These are phyloP conservation scores for Ptilodon capucinus DNA, from an alignment of 2,888 invertebrate species.

Conservation along the genomic window DNA sequence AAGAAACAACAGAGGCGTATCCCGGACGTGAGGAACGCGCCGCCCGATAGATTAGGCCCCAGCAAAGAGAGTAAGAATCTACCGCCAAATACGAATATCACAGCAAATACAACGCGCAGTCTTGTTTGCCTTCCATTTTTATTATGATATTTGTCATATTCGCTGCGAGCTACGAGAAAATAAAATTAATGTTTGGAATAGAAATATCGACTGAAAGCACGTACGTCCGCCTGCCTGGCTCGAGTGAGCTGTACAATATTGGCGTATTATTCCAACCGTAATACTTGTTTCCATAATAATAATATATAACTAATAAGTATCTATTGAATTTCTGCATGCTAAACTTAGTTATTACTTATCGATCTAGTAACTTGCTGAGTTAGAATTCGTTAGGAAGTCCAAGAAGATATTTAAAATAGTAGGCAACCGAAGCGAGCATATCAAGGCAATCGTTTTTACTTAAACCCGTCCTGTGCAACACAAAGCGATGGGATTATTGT, in stretches of 20 bases:
- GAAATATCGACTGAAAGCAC: conserved; percentile 53
- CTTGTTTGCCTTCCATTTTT: conserved; percentile 77
- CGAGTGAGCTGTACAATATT: too few relatives aligned
- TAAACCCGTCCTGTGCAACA: conserved; percentile 12
- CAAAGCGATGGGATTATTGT: conserved; percentile 56
- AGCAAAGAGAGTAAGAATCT: conserved; percentile 71
- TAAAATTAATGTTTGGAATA: conserved; percentile 61
- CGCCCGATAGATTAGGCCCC: conserved; percentile 66
- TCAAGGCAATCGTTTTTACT: conserved; percentile 10
- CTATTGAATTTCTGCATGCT: too few relatives aligned
- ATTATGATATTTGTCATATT: conserved; percentile 69
- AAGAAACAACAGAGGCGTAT: conserved; percentile 69
- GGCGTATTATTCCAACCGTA: too few relatives aligned
- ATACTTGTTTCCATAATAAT: too few relatives aligned
- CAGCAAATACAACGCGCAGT: conserved; percentile 65
- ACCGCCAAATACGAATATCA: conserved; percentile 60
- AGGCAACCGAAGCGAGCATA: conserved; percentile 9
- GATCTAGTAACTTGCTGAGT: too few relatives aligned
- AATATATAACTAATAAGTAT: too few relatives aligned
- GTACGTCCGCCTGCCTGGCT: conserved; percentile 40
- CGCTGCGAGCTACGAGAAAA: conserved; percentile 44
- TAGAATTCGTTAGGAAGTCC: too few relatives aligned
- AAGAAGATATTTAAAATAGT: too few relatives aligned
- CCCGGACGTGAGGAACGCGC: conserved; percentile 66
- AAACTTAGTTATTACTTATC: too few relatives aligned